Evolutionary conservation across 2,797 vertebrate genomes (phyloP).

Genomic region (Anableps anableps): DNA sequence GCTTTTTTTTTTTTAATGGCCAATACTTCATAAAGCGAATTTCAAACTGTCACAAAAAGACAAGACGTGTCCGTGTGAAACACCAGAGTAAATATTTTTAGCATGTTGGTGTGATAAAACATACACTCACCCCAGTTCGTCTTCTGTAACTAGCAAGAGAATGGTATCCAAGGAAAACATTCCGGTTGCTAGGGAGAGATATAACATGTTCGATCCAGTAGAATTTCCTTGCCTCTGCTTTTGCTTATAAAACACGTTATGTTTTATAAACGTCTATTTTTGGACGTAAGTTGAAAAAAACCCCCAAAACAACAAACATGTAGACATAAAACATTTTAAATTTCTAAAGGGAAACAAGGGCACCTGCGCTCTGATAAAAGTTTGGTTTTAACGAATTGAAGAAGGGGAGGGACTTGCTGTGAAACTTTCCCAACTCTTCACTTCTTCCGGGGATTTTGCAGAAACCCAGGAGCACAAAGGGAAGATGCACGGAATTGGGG

Average conservation of each 20-base stretch:
- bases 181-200: slow-evolving; percentile 63
- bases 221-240: background rate
- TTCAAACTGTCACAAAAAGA: background rate
- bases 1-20: background rate
- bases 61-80: background rate
- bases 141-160: slow-evolving; percentile 7
- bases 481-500: background rate
- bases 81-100: background rate
- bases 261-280: background rate
- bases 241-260: background rate
- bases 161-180: slow-evolving; percentile 69
- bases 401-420: slow-evolving; percentile 32
- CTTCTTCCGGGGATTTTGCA: slow-evolving; percentile 43
- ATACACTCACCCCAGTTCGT: slow-evolving; percentile 41
- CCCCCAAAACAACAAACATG: background rate
- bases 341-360: background rate
- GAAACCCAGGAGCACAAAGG: slow-evolving; percentile 4
- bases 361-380: background rate
- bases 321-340: background rate
- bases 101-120: background rate
- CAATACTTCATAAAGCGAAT: background rate
- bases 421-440: slow-evolving; percentile 42
- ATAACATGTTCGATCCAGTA: slow-evolving; percentile 58
- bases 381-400: background rate
- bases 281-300: background rate